phyloP scores from a whole-genome alignment of 92 coral and sea anemone genomes.

The Zoanthus gigantus region DNA sequence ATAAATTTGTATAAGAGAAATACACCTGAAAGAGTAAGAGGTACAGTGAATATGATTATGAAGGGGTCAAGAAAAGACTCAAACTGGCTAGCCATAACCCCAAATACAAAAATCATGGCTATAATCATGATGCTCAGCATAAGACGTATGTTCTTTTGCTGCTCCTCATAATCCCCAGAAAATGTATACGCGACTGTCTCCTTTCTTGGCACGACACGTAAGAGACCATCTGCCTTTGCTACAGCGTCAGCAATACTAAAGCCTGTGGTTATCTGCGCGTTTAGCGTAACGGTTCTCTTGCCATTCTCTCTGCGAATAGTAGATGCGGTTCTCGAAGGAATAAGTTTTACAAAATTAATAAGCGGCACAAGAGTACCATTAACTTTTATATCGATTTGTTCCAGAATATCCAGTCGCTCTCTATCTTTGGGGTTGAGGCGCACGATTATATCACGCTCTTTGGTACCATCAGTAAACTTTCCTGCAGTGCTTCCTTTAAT shows the following conservation, averaged over 20 bases:
- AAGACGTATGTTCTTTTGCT: too few species aligned
- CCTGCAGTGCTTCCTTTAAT: neutral
- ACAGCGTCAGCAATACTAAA: too few species aligned
- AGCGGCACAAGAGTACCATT: neutral
- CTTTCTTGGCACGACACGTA: too few species aligned
- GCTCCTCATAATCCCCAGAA: too few species aligned
- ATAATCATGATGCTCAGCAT: too few species aligned
- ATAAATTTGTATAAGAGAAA: neutral
- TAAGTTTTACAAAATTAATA: neutral
- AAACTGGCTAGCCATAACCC: neutral
- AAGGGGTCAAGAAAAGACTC: neutral
- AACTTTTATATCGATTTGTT: neutral
- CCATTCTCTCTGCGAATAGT: neutral
- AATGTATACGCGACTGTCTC: too few species aligned
- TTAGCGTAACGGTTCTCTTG: neutral
- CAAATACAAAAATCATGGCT: neutral
- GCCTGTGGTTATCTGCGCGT: too few species aligned
- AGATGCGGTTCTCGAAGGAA: neutral
- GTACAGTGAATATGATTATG: too few species aligned
- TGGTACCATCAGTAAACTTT: neutral
- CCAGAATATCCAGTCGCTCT: neutral
- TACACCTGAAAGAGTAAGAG: too few species aligned
- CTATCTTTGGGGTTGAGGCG: neutral
- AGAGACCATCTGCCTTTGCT: too few species aligned
- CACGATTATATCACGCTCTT: neutral